A percentile compares a stretch with the other conserved stretches of the same genome.
phyloP scores from a whole-genome alignment of 2,113 vertebrate species.

The Protomyctophum bolini region DNA sequence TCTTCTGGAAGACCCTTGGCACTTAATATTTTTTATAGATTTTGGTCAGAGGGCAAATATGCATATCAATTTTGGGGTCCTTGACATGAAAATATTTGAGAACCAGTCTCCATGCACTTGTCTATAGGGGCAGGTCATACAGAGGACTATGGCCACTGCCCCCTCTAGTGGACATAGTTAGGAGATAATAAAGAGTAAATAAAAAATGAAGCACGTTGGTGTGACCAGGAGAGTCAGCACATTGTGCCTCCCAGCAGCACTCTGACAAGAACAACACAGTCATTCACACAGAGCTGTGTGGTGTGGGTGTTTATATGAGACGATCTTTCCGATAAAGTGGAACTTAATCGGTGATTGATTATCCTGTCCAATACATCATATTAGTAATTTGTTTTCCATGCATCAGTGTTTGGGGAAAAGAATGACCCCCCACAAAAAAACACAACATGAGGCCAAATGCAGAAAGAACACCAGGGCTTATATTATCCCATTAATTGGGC shows the following conservation, averaged over 20 bases:
- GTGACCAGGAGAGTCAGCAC: neutral
- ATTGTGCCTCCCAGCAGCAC: neutral
- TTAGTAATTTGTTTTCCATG: slow-evolving; percentile 26
- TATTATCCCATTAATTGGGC: slow-evolving; percentile 35
- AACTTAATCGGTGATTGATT: slow-evolving; percentile 36
- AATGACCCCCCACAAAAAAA: neutral
- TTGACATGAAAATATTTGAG: neutral
- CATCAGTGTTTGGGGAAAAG: slow-evolving; percentile 31
- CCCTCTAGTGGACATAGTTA: slow-evolving; percentile 53
- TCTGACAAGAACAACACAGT: slow-evolving; percentile 13
- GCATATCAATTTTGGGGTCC: neutral
- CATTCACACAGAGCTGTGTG: slow-evolving; percentile 19
- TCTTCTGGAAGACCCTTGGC: too few species aligned
- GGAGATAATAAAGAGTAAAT: neutral
- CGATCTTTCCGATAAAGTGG: slow-evolving; percentile 31
- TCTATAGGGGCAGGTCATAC: slow-evolving; percentile 20
- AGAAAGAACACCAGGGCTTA: slow-evolving; percentile 38
- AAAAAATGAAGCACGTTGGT: neutral
- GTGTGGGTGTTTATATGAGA: slow-evolving; percentile 29
- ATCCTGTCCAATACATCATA: slow-evolving; percentile 26
- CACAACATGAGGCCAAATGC: slow-evolving; percentile 35
- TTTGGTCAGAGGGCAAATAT: neutral
- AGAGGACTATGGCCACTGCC: slow-evolving; percentile 31
- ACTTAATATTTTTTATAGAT: too few species aligned
- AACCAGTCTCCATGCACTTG: neutral